Conservation (phyloP, 2,888 invertebrate genomes). For the Cosmia trapezina region DNA sequence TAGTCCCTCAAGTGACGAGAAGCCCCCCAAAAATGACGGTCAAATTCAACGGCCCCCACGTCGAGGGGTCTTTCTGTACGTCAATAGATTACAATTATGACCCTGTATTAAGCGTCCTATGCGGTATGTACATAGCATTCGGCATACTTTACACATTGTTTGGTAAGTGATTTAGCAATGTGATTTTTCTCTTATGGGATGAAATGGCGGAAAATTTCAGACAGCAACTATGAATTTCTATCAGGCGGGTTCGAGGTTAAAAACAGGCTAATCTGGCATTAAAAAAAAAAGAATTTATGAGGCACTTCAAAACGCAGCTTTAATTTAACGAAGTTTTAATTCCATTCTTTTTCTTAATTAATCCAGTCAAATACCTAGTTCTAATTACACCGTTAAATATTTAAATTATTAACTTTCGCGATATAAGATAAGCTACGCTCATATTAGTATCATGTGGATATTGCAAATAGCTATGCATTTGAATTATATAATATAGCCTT, state of each 20-base stretch:
- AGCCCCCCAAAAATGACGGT: constrained; percentile 85
- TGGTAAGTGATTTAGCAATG: constrained; percentile 90
- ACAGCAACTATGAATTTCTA: background rate
- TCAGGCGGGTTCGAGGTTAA: background rate
- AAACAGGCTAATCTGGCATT: too few species aligned
- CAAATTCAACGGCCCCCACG: constrained; percentile 81
- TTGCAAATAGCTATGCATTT: too few species aligned
- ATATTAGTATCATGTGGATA: background rate
- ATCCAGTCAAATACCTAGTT: background rate
- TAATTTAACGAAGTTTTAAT: background rate
- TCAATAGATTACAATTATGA: constrained; percentile 92
- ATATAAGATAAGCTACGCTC: background rate
- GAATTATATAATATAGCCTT: too few species aligned
- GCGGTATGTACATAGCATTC: constrained; percentile 94
- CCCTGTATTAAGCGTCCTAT: constrained; percentile 91
- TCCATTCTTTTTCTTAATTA: background rate
- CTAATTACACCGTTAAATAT: background rate
- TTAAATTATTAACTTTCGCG: background rate
- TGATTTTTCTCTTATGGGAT: constrained; percentile 18
- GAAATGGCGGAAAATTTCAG: background rate
- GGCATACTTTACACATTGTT: constrained; percentile 96
- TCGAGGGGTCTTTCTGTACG: constrained; percentile 88
- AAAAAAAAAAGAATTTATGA: background rate
- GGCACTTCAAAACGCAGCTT: background rate
- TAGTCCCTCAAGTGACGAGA: constrained; percentile 89